Percentiles rank a stretch among this genome's conserved stretches.
Conservation (phyloP, 2,113 vertebrate genomes). For the Dromaius novaehollandiae region DNA sequence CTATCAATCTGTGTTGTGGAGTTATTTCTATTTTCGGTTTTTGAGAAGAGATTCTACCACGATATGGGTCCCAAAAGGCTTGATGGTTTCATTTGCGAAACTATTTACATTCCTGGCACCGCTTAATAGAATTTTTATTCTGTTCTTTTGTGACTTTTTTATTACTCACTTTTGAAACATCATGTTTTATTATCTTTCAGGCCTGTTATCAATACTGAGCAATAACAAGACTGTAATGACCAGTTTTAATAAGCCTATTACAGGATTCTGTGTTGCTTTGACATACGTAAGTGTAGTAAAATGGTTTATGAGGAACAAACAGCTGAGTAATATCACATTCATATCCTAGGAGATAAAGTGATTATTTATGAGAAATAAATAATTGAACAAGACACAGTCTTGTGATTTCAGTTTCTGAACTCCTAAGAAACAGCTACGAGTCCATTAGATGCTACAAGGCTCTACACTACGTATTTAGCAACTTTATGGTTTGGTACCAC, state of each 20-base stretch:
- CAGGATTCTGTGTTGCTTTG: constrained; percentile 50
- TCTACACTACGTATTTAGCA: background rate
- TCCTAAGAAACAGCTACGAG: background rate
- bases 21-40: constrained; percentile 2
- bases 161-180: constrained; percentile 66
- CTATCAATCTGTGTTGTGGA: background rate
- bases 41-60: background rate
- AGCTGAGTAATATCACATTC: constrained; percentile 21
- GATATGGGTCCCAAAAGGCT: background rate
- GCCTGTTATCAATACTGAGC: constrained; percentile 67
- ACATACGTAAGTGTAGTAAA: constrained; percentile 52
- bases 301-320: constrained; percentile 61
- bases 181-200: constrained; percentile 64
- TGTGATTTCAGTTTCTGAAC: background rate
- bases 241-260: constrained; percentile 68
- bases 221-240: constrained; percentile 52
- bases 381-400: constrained; percentile 33
- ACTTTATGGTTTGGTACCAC: background rate
- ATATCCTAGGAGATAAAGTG: constrained; percentile 36
- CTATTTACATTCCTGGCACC: constrained; percentile 67
- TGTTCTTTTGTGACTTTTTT: constrained; percentile 68
- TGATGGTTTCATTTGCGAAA: constrained; percentile 55
- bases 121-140: constrained; percentile 67
- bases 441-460: background rate
- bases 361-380: constrained; percentile 55